Conservation (phyloP, 2,797 vertebrate species). For the Pseudotriccus pelzelni region DNA sequence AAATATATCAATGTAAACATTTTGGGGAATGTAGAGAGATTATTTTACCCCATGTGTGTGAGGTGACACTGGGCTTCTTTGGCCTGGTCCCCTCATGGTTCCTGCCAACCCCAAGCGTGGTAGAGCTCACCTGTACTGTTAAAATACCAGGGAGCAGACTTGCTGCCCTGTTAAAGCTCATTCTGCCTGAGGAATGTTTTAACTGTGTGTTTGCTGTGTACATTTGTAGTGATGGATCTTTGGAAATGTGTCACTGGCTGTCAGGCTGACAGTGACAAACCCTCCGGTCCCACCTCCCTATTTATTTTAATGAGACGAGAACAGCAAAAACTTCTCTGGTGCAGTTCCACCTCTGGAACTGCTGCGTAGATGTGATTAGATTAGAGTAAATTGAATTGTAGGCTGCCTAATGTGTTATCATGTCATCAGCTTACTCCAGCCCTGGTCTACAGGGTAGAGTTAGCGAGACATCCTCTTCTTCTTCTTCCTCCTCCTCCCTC, state of each 20-base stretch:
- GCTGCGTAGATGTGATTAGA: slow-evolving; percentile 49
- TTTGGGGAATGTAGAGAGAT: background rate
- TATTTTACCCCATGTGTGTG: background rate
- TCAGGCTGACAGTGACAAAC: slow-evolving; percentile 47
- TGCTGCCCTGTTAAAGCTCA: background rate
- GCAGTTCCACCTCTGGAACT: slow-evolving; percentile 45
- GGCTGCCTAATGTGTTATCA: slow-evolving; percentile 60
- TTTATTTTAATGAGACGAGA: slow-evolving; percentile 69
- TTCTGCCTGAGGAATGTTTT: background rate
- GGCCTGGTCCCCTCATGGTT: background rate
- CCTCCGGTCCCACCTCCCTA: slow-evolving; percentile 31
- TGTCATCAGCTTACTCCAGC: slow-evolving; percentile 53
- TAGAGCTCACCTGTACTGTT: background rate
- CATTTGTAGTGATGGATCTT: background rate
- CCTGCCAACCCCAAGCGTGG: background rate
- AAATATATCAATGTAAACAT: slow-evolving; percentile 29
- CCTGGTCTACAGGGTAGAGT: slow-evolving; percentile 37
- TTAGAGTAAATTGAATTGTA: slow-evolving; percentile 66
- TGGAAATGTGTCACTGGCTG: slow-evolving; percentile 29
- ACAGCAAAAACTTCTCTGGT: slow-evolving; percentile 60
- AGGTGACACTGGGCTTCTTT: background rate
- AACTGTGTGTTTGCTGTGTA: slow-evolving; percentile 20
- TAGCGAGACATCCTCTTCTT: background rate
- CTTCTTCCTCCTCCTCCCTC: background rate
- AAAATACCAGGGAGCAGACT: background rate